Base-by-base conservation (phyloP, 2,113 vertebrate genomes). In the Neogobius melanostomus region DNA sequence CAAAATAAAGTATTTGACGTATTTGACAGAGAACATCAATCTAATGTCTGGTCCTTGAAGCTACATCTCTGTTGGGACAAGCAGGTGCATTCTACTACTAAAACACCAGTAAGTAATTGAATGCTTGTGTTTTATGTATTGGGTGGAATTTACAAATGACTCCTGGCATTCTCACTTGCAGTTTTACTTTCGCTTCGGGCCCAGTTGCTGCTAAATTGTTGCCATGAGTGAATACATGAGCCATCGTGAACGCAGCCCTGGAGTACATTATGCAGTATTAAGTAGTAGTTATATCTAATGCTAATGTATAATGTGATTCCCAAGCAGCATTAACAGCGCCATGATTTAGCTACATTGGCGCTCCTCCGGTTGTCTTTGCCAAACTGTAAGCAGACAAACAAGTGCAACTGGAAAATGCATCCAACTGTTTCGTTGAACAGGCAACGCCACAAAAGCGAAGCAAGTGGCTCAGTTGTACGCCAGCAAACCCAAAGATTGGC, bases 311-410 rank as follows among this genome's bases (percentile, higher is more conserved):
- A 57, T 10, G 17, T 36, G 10, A 10, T 57, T 57, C 11, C 17
- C 17, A 36, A 6, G 9, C 54, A 57, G 21, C 28, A 57, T 11
- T 21, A 36, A 17, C 54, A 57, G 21, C 11, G 11, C 21, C 3
- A 57, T 57, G 54, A 57, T 57, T 28, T 57, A 57, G 54, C 28
- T 57, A 2, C 28, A 21, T 57, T 57, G 54, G 54, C 54, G 10
- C 54, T 57, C 9, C 21, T 57, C 21, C 17, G 6, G 21, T 36
- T 16, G 5, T 9, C 54, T 57, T 57, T 36, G 54, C 54, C 54
- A 57, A 57, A 57, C 21, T 36, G 54, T 16, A 11, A 5, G 46
- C 17, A 57, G 17, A 57, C 54, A 57, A 57, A 57, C 54, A 56
- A 8, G 3, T 10, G 28, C 54, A 57, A 57, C 21, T 11, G 54